These are phyloP conservation scores for Hemiprocne comata DNA, from an alignment of 2,113 vertebrate species.

Conservation along the genomic window DNA sequence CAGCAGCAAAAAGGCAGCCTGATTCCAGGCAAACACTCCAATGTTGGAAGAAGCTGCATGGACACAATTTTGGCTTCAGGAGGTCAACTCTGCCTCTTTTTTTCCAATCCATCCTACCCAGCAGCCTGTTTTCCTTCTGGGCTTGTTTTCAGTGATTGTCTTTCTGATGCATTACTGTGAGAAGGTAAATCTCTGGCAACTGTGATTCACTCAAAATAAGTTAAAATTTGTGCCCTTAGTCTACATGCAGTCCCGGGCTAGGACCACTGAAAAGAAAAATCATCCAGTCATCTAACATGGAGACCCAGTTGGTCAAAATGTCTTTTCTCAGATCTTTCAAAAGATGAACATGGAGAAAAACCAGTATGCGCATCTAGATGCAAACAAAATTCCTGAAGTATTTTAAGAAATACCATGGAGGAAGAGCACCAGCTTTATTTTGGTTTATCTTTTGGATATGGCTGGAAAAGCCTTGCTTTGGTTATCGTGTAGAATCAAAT, in stretches of 20 bases:
- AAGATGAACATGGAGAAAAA: neutral
- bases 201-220: neutral
- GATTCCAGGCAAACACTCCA: neutral
- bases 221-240: neutral
- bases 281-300: neutral
- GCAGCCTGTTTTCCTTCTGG: neutral
- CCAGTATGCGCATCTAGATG: fast-evolving
- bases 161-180: neutral
- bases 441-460: neutral
- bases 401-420: neutral
- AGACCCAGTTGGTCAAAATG: neutral
- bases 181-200: neutral
- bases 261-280: neutral
- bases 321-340: neutral
- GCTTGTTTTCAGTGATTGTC: neutral
- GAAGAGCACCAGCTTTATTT: neutral
- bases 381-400: neutral
- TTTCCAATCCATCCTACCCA: neutral
- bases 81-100: neutral
- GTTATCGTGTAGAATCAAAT: neutral
- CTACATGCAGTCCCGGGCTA: neutral
- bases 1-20: neutral
- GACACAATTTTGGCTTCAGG: neutral
- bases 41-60: fast-evolving
- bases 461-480: neutral